Conservation (phyloP, 2,113 vertebrate species). For the Gymnocephalus cernua region DNA sequence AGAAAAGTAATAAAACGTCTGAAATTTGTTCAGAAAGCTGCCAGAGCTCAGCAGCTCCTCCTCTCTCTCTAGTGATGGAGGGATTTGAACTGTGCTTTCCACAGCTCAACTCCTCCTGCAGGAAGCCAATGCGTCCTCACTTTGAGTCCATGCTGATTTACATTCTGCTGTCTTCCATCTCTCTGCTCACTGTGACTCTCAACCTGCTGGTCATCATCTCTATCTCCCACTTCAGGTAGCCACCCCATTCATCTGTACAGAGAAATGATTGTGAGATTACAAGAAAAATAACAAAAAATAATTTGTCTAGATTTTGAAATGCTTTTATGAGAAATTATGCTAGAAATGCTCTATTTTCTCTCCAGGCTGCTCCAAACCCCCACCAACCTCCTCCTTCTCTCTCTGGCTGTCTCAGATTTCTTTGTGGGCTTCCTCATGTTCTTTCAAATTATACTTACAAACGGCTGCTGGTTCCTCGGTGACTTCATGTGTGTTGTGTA, state of each 20-base stretch:
- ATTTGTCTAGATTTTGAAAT: too few relatives aligned
- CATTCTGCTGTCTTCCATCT: background rate
- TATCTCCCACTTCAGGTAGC: constrained; percentile 17
- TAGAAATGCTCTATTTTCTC: too few relatives aligned
- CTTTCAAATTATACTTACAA: background rate
- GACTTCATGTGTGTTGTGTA: constrained; percentile 36
- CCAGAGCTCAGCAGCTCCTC: background rate
- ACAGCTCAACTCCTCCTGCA: constrained; percentile 43
- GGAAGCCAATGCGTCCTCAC: background rate
- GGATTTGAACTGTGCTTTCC: constrained; percentile 42
- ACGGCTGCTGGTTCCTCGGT: constrained; percentile 45
- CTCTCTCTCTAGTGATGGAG: background rate
- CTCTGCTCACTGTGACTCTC: constrained; percentile 1
- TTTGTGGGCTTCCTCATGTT: constrained; percentile 36
- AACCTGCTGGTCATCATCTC: constrained; percentile 28
- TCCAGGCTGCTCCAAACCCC: constrained; percentile 76
- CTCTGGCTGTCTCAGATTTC: constrained; percentile 55
- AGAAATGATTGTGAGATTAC: too few relatives aligned
- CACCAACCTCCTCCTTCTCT: constrained; percentile 76
- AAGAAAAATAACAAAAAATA: too few relatives aligned
- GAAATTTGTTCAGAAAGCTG: background rate
- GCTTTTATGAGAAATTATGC: too few relatives aligned
- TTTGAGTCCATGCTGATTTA: background rate
- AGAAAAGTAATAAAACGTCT: too few relatives aligned
- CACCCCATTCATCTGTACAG: too few relatives aligned